Evolutionary conservation across 2,113 vertebrate genomes (phyloP), one percentile per base, ranked within the genome.

Genomic region (Podarcis muralis): DNA sequence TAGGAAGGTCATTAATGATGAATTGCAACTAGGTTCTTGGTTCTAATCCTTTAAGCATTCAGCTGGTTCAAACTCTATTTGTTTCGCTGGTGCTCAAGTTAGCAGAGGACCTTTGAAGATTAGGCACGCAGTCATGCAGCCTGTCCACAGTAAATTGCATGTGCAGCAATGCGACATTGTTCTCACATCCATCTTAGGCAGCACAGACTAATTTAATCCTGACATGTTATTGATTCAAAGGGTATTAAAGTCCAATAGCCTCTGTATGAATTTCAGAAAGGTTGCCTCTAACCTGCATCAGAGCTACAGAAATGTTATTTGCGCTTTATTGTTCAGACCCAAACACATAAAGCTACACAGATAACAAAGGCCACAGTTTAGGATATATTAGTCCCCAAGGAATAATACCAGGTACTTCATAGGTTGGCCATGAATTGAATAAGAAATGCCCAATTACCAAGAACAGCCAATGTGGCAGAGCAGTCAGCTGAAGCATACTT

Each of bases 141-240:
- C 74, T 35, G 65, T 83, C 75, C 83, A 43, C 37, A 62, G 30
- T 48, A 68, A 79, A 87, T 35, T 48, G 76, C 35, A 62, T 25
- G 32, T 43, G 35, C 87, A 87, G 72, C 81, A n/a, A 25, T n/a
- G n/a, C 35, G 48, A 40, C 35, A 69, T 16, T 78, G 53, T 78
- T 72, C 71, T 68, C 74, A 77, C 62, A 40, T 71, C 57, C 57
- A 71, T 68, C 65, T 84, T 84, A 89, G 48, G 78, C 13, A 90
- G 68, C 20, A n/a, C 12, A 76, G 77, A 87, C 81, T 78, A 80
- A 90, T 84, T 72, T 83, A 57, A 79, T 57, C 74, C 66, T 75
- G 68, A 87, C 75, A 87, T 57, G 27, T 32, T 81, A 48, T 48
- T 72, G 83, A 74, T 85, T 40, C 72, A 82, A 30, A 87, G 32